A percentile compares a stretch with the other conserved stretches of the same genome.
phyloP scores from a whole-genome alignment of 2,113 vertebrate species.

The Pomatostomus ruficeps region DNA sequence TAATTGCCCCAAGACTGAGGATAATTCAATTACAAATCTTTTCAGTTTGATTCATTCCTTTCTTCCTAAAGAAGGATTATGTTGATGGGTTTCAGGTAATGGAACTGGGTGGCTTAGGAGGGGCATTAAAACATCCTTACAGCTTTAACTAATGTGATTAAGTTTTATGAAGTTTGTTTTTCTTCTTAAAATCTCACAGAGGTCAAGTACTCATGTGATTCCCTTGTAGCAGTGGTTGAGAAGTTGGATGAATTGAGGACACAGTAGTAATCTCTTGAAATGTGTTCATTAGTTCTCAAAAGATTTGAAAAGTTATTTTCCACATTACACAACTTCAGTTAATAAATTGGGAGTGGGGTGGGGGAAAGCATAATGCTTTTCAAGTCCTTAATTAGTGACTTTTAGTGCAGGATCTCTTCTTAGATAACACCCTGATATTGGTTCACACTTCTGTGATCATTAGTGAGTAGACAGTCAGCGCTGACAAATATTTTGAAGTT shows the following conservation, averaged over 20 bases:
- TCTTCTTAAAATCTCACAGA: slow-evolving; percentile 77
- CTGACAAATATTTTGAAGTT: slow-evolving; percentile 22
- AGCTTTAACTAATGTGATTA: slow-evolving; percentile 90
- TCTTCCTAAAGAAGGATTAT: slow-evolving; percentile 80
- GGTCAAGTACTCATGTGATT: slow-evolving; percentile 74
- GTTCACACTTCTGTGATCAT: neutral
- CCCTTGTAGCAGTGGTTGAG: slow-evolving; percentile 38
- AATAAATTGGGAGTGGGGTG: neutral
- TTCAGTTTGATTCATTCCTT: slow-evolving; percentile 76
- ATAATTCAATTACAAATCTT: slow-evolving; percentile 85
- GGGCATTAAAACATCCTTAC: slow-evolving; percentile 81
- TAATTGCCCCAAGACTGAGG: slow-evolving; percentile 80
- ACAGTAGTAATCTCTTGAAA: slow-evolving; percentile 69
- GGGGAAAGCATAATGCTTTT: neutral
- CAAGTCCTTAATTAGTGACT: slow-evolving; percentile 29
- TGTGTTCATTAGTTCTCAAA: slow-evolving; percentile 65
- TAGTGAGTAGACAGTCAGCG: neutral
- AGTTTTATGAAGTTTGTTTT: slow-evolving; percentile 92
- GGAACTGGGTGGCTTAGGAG: slow-evolving; percentile 80
- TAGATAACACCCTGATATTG: neutral
- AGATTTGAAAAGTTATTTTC: slow-evolving; percentile 57
- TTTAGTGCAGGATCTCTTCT: neutral
- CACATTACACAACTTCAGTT: slow-evolving; percentile 41
- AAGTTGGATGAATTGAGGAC: slow-evolving; percentile 60
- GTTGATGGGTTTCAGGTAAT: slow-evolving; percentile 82